Evolutionary conservation across 2,797 vertebrate species (phyloP), one percentile per base, ranked within the genome.

Genomic region (Hypotaenidia philippensis): DNA sequence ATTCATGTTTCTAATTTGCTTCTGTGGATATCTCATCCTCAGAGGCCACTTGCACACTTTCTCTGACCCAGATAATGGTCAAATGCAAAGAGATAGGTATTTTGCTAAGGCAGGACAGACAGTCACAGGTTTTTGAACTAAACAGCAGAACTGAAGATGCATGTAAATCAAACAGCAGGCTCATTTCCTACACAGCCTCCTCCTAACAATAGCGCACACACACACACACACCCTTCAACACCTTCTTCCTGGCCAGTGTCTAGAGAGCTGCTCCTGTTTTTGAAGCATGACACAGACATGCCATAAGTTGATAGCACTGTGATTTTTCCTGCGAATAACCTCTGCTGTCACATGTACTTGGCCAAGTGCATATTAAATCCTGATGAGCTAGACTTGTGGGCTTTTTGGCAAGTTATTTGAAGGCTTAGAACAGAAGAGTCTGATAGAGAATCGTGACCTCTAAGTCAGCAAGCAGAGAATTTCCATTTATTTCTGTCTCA

Each of bases 171-270:
- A 71, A 31, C 7, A 61, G 26, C 41, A 55, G 41, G 18, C 56
- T 83, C 15, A 11, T 36, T 90, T 80, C 59, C 56, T 57, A 16
- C 23, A 11, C 0, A 5, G 22, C 44, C 12, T 32, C 52, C 80
- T 71, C 40, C 72, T 25, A 40, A n/a, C 44, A 27, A 5, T 25
- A n/a, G 8, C 34, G 8, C 34, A 34, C 34, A 34, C 34, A 34
- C 34, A 19, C 41, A n/a, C 29, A 11, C 32, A 0, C 16, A 0
- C 15, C 45, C 20, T 29, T 36, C 44, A 27, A 20, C 38, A 16
- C 11, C 38, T 29, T 11, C 59, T 59, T 52, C 4, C 0, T 1
- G 17, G 40, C 32, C 50, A 34, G 13, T 14, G 3, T 11, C 19
- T 9, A 11, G 27, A 53, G 40, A 84, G 49, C 0, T 12, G 8